These are phyloP conservation scores for Rhynchonycteris naso DNA, from an alignment of 2,797 vertebrate species.

Conservation along the genomic window DNA sequence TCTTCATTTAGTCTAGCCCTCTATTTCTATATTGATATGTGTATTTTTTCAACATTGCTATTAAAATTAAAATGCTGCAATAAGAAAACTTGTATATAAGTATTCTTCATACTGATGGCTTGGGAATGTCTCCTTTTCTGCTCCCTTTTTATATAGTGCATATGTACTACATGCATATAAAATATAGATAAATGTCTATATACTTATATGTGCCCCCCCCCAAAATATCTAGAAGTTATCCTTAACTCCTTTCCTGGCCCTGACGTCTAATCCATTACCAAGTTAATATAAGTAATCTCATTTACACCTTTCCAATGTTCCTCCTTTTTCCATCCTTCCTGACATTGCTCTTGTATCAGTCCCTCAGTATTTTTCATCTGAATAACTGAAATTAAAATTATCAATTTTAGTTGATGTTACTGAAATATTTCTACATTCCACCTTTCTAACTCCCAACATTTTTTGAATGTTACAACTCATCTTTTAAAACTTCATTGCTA, in stretches of 20 bases:
- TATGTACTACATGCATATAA: not conserved
- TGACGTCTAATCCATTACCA: not conserved
- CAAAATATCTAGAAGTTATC: not conserved
- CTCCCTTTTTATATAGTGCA: not conserved
- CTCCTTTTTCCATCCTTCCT: not conserved
- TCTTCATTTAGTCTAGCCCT: not conserved
- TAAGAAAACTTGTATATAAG: not conserved
- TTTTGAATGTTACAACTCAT: not conserved
- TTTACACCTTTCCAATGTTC: not conserved
- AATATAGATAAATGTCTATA: not conserved
- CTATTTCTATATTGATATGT: not conserved
- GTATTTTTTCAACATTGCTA: not conserved
- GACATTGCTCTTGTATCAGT: not conserved
- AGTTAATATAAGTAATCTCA: not conserved
- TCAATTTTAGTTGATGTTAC: not conserved
- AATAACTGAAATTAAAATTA: not conserved
- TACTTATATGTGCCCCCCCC: not conserved
- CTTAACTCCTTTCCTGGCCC: not conserved
- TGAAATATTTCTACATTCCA: not conserved
- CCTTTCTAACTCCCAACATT: not conserved
- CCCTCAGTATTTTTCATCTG: not conserved
- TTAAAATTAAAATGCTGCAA: not conserved
- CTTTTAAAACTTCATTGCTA: not conserved
- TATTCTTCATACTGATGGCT: not conserved
- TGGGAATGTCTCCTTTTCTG: not conserved